Evolutionary conservation across 2,113 vertebrate genomes (phyloP), one percentile per base, ranked within the genome.

Genomic region (Dicrurus megarhynchus): DNA sequence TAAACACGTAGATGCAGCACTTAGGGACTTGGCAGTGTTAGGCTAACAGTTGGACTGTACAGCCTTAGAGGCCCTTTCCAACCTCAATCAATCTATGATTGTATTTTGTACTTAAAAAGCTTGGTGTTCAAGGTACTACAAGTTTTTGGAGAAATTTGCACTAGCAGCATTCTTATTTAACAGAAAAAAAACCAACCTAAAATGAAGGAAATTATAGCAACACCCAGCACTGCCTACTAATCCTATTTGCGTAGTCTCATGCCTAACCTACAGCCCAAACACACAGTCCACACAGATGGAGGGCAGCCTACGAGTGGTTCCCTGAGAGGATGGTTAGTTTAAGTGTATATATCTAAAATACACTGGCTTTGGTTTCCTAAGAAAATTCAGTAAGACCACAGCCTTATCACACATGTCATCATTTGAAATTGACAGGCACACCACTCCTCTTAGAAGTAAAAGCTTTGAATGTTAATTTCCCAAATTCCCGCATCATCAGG

Each of bases 381-480:
- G 47, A 60, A 95, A 95, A 81, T 28, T 68, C 56, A 41, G 47
- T 35, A 57, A 80, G 59, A 74, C 71, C 64, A 24, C 24, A 70
- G 56, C 44, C 60, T 77, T 92, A 87, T 84, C 89, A 75, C 24
- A 42, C 20, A 27, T 84, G 56, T 90, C 87, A 92, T 91, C 78
- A 79, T 78, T 37, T 79, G 53, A 64, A 81, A 85, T 27, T 87
- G 89, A 60, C 70, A 91, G 81, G 44, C 35, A 32, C 22, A 82
- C 73, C 42, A 71, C n/a, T 90, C 83, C 46, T 85, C 50, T 57
- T 63, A 41, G 82, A 89, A 91, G 92, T 90, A 89, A 64, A 88
- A 90, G 60, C 42, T 93, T 89, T 85, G 39, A 52, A 49, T 91
- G 73, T 85, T 94, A 87, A 93, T 95, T 91, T 92, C 76, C 55